A percentile compares a stretch with the other conserved stretches of the same genome.
Evolutionary conservation across 2,888 invertebrate genomes (phyloP).

Genomic region (Melitaea athalia): DNA sequence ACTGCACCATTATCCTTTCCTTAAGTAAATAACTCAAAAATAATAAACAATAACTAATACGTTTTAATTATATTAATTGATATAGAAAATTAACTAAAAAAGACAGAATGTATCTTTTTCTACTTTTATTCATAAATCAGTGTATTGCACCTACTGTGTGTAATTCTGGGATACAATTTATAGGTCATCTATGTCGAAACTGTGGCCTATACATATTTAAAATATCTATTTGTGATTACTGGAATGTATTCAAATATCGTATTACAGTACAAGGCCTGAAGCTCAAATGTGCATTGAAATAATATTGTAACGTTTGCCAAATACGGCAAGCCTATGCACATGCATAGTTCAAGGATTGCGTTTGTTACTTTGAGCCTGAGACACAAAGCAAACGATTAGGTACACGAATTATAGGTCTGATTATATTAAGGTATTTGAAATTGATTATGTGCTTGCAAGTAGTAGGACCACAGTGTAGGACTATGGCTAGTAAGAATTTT

Average conservation of each 20-base stretch:
- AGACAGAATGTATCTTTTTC: too few relatives aligned
- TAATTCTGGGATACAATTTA: background rate
- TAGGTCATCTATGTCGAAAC: background rate
- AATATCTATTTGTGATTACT: constrained; percentile 14
- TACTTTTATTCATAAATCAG: too few relatives aligned
- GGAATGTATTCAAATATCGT: constrained; percentile 15
- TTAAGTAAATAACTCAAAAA: background rate
- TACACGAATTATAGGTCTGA: constrained; percentile 46
- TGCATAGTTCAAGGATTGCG: constrained; percentile 75
- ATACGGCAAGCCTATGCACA: constrained; percentile 48
- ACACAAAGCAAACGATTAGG: constrained; percentile 64
- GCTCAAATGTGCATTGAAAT: constrained; percentile 58
- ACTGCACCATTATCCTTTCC: background rate
- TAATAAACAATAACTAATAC: too few relatives aligned
- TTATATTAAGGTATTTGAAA: constrained; percentile 32
- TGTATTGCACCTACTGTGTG: background rate
- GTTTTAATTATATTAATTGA: too few relatives aligned
- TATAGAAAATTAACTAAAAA: background rate
- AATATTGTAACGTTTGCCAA: constrained; percentile 63
- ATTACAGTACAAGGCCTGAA: constrained; percentile 46
- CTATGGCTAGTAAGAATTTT: background rate
- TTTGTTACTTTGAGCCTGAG: constrained; percentile 56
- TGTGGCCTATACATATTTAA: constrained; percentile 1
- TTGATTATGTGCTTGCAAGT: constrained; percentile 20
- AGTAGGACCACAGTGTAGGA: too few relatives aligned